These are phyloP conservation scores for Zalophus californianus DNA, from an alignment of 2,797 vertebrate species.

Conservation along the genomic window DNA sequence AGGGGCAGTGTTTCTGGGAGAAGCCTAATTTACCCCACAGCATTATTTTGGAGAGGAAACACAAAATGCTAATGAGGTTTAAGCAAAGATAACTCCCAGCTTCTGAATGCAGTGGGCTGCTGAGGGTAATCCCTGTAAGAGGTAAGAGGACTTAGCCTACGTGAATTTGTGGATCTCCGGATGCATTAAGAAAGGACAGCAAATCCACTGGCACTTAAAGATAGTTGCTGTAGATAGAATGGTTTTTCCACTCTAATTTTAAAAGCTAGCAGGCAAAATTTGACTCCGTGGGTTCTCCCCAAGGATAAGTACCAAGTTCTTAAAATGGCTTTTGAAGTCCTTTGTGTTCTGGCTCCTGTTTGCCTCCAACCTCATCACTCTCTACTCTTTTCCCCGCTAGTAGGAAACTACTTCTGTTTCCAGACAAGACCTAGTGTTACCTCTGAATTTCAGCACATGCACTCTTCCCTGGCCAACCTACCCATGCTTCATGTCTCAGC, in stretches of 20 bases:
- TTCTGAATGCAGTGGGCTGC: not conserved
- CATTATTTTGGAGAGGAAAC: not conserved
- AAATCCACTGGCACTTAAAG: not conserved
- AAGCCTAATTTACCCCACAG: not conserved
- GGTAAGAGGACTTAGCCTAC: not conserved
- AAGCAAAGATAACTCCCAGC: not conserved
- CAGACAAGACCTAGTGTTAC: not conserved
- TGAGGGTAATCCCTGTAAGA: not conserved
- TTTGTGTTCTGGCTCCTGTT: not conserved
- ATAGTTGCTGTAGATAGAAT: not conserved
- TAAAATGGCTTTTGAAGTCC: not conserved
- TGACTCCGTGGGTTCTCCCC: not conserved
- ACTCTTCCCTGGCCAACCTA: not conserved
- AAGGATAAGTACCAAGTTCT: not conserved
- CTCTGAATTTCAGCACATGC: not conserved
- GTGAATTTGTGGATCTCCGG: not conserved
- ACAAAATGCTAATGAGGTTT: not conserved
- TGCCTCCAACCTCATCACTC: not conserved
- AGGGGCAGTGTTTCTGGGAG: not conserved
- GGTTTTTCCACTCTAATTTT: not conserved
- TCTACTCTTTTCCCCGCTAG: not conserved
- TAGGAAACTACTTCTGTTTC: not conserved
- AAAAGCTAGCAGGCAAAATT: not conserved
- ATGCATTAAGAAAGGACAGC: not conserved
- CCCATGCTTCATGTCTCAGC: not conserved